These are phyloP conservation scores for Microcebus tavaratra DNA, from an alignment of 2,113 vertebrate species.

Conservation along the genomic window DNA sequence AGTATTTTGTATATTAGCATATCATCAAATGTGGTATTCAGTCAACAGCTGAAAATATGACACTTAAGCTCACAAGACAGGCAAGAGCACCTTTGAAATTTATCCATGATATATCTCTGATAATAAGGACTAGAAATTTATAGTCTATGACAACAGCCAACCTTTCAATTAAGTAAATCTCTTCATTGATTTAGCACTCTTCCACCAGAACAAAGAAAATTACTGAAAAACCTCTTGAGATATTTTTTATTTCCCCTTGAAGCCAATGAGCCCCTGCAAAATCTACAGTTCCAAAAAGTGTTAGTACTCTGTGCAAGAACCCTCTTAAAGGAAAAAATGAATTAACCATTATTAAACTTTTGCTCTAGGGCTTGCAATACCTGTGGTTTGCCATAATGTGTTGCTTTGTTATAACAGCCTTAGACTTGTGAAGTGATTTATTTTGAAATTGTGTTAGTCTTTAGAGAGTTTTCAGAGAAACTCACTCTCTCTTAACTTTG, in stretches of 20 bases:
- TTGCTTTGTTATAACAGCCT: background rate
- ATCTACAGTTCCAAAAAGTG: background rate
- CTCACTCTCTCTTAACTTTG: background rate
- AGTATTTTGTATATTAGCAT: background rate
- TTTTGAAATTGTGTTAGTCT: constrained; percentile 38
- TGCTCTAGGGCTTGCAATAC: background rate
- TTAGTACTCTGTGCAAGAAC: background rate
- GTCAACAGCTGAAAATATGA: background rate
- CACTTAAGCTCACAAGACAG: background rate
- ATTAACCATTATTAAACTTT: background rate
- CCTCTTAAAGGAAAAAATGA: background rate
- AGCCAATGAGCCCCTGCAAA: background rate
- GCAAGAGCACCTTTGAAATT: background rate
- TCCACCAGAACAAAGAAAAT: background rate
- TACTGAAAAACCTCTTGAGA: background rate
- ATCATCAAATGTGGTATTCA: background rate
- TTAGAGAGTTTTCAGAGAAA: constrained; percentile 10
- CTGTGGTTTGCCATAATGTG: background rate
- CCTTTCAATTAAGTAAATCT: background rate
- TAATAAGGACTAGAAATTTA: background rate
- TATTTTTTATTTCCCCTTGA: background rate
- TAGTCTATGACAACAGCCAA: background rate
- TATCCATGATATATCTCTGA: background rate
- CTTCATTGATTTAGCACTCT: background rate
- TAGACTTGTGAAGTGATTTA: constrained; percentile 30